A percentile compares a stretch with the other conserved stretches of the same genome.
These are phyloP conservation scores for Meandrusa payeni DNA, from an alignment of 2,888 invertebrate genomes.

Conservation along the genomic window DNA sequence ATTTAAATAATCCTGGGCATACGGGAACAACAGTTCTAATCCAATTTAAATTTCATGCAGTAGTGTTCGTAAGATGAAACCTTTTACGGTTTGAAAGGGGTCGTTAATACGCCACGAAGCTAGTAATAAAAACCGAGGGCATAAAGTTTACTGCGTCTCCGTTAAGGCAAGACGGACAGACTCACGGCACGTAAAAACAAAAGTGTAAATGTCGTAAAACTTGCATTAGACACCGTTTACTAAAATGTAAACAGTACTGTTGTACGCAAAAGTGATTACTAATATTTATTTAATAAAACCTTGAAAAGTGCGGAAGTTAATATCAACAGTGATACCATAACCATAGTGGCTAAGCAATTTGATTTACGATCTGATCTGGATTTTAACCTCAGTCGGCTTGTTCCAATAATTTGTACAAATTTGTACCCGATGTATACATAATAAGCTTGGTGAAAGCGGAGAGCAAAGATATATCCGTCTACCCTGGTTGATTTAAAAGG, in stretches of 20 bases:
- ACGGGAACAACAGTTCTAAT: slow-evolving; percentile 9
- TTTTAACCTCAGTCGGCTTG: too few relatives aligned
- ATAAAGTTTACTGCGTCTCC: slow-evolving; percentile 39
- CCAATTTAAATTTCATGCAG: slow-evolving; percentile 12
- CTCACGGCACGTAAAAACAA: slow-evolving; percentile 41
- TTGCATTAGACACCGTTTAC: slow-evolving; percentile 43
- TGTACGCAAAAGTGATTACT: slow-evolving; percentile 19
- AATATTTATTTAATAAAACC: too few relatives aligned
- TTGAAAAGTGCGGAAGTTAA: too few relatives aligned
- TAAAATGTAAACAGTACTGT: slow-evolving; percentile 38
- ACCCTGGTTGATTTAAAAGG: too few relatives aligned
- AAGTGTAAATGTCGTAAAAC: slow-evolving; percentile 46
- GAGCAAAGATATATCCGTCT: too few relatives aligned
- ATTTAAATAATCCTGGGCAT: slow-evolving; percentile 1
- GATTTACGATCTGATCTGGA: too few relatives aligned
- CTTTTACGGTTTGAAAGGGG: slow-evolving; percentile 25
- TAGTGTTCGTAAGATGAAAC: slow-evolving; percentile 13
- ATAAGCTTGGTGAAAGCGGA: too few relatives aligned
- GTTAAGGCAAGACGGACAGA: slow-evolving; percentile 34
- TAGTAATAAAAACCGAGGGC: slow-evolving; percentile 34
- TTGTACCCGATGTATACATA: too few relatives aligned
- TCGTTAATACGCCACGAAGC: slow-evolving; percentile 21
- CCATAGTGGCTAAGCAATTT: too few relatives aligned
- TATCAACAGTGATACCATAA: too few relatives aligned
- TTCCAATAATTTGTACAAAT: too few relatives aligned